These are phyloP conservation scores for Salpingus planirostris DNA, from an alignment of 2,888 invertebrate genomes.

Conservation along the genomic window DNA sequence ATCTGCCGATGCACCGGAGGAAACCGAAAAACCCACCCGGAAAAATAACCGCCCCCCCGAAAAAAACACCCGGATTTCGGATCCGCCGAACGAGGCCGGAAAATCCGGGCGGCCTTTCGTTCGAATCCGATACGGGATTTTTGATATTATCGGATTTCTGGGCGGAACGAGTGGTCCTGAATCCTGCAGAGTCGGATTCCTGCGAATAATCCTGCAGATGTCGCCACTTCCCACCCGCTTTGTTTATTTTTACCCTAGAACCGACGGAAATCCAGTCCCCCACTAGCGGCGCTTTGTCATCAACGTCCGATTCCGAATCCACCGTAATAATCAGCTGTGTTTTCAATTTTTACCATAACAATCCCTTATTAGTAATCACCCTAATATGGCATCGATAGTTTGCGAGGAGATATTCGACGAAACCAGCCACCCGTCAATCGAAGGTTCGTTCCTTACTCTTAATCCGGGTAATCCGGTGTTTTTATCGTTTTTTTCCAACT, in stretches of 20 bases:
- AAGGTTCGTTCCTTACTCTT: slow-evolving; percentile 50
- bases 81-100: too few species aligned
- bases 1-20: background rate
- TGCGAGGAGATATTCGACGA: slow-evolving; percentile 82
- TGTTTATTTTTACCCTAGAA: slow-evolving; percentile 27
- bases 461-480: background rate
- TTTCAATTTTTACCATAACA: too few species aligned
- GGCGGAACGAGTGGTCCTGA: background rate
- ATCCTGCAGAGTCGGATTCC: background rate
- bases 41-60: too few species aligned
- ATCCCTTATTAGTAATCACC: slow-evolving; percentile 7
- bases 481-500: background rate
- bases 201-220: slow-evolving; percentile 10
- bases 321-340: too few species aligned
- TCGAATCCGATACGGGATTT: too few species aligned
- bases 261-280: too few species aligned
- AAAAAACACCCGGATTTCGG: too few species aligned
- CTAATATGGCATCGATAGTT: slow-evolving; percentile 41
- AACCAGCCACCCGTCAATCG: slow-evolving; percentile 70
- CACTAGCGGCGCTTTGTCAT: slow-evolving; percentile 14
- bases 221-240: slow-evolving; percentile 16
- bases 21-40: too few species aligned
- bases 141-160: background rate
- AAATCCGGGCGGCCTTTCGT: too few species aligned
- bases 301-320: slow-evolving; percentile 13